These are phyloP conservation scores for Holotrichia oblita DNA, from an alignment of 1,140 invertebrate species.

Conservation along the genomic window DNA sequence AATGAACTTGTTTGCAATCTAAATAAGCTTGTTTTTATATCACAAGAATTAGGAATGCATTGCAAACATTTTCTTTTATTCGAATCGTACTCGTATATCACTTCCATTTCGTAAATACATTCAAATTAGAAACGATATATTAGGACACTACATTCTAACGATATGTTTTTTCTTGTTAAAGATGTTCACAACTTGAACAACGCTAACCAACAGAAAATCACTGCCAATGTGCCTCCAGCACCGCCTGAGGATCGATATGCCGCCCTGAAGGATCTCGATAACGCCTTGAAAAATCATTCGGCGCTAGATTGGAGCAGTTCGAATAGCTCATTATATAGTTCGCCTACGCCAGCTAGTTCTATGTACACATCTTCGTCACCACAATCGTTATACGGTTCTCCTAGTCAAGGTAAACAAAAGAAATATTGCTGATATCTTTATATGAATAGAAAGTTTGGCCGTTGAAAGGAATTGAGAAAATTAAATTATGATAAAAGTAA, in stretches of 20 bases:
- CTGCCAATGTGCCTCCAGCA: slow-evolving; percentile 52
- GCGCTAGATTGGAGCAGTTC: slow-evolving; percentile 55
- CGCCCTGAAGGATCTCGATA: slow-evolving; percentile 82
- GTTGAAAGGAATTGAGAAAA: too few species aligned
- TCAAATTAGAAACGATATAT: too few species aligned
- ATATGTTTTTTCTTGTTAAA: slow-evolving; percentile 9
- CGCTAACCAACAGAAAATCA: slow-evolving; percentile 19
- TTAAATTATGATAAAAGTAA: too few species aligned
- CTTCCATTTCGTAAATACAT: too few species aligned
- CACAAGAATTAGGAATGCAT: too few species aligned
- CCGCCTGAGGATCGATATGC: slow-evolving; percentile 81
- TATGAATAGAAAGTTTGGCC: too few species aligned
- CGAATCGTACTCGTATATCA: too few species aligned
- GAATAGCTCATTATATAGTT: slow-evolving; percentile 58
- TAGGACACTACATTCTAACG: too few species aligned
- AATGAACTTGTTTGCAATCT: too few species aligned
- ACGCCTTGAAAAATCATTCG: slow-evolving; percentile 56
- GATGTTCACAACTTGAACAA: slow-evolving; percentile 5
- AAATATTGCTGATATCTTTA: neutral
- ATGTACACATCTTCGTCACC: slow-evolving; percentile 59
- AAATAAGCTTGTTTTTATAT: too few species aligned
- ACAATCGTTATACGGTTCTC: slow-evolving; percentile 59
- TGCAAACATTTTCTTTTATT: too few species aligned
- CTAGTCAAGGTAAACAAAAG: slow-evolving; percentile 57
- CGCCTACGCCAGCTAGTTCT: slow-evolving; percentile 58